Conservation (phyloP, 2,888 invertebrate species). For the Dyspetes luteomarginatus region DNA sequence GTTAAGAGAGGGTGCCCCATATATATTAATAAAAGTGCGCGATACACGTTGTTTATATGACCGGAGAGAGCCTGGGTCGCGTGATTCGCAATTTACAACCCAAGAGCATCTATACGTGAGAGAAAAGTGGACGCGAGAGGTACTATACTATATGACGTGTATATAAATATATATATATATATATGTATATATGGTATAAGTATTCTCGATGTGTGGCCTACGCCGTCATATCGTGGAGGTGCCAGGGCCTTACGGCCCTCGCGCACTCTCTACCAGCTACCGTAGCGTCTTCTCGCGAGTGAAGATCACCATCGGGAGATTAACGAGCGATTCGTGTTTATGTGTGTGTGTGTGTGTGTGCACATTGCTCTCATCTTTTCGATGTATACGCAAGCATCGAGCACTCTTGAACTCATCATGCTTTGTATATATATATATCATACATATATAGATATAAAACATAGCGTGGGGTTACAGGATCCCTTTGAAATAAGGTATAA, state of each 20-base stretch:
- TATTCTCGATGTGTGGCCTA: slow-evolving; percentile 60
- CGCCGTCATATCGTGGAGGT: slow-evolving; percentile 51
- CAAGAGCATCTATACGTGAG: neutral
- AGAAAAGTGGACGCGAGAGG: neutral
- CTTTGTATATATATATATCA: neutral
- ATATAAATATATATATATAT: too few relatives aligned
- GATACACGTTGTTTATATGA: slow-evolving; percentile 13
- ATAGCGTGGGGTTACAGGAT: neutral
- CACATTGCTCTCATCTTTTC: neutral
- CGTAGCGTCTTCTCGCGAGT: slow-evolving; percentile 43
- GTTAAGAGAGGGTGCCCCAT: too few relatives aligned
- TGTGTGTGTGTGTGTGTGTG: neutral
- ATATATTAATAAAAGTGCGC: slow-evolving; percentile 11
- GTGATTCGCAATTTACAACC: slow-evolving; percentile 55
- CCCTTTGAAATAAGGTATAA: slow-evolving; percentile 4
- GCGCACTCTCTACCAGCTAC: slow-evolving; percentile 33
- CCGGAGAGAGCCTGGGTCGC: slow-evolving; percentile 47
- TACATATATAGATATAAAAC: neutral
- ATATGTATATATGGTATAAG: neutral
- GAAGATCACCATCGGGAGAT: slow-evolving; percentile 57
- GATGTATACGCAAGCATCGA: slow-evolving; percentile 33
- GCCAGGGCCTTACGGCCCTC: slow-evolving; percentile 37
- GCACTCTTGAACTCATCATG: neutral
- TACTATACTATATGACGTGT: too few relatives aligned
- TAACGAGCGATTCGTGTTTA: slow-evolving; percentile 29